Percentiles rank a stretch among this genome's conserved stretches.
Evolutionary conservation across 1,140 invertebrate genomes (phyloP).

Genomic region (Whitmania pigra): DNA sequence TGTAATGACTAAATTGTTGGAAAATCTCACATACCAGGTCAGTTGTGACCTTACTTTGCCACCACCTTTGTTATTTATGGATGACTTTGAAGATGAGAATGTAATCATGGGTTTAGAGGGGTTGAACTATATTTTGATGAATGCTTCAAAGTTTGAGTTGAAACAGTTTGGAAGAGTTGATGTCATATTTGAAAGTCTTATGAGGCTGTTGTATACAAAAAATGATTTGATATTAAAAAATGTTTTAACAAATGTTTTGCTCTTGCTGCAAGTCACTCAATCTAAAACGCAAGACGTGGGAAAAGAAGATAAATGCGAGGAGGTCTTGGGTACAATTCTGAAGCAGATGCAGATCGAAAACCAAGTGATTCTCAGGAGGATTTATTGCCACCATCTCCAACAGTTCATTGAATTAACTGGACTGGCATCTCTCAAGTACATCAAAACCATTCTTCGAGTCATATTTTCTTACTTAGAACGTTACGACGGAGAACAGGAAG

Average conservation of each 20-base stretch:
- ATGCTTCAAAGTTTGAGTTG: not conserved
- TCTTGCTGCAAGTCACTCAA: not conserved
- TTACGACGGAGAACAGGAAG: not conserved
- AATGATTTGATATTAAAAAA: not conserved
- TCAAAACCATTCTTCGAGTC: not conserved
- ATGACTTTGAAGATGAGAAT: conserved; percentile 11
- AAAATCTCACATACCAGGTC: not conserved
- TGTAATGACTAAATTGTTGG: not conserved
- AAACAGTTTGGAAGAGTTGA: conserved; percentile 1
- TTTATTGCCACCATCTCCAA: not conserved
- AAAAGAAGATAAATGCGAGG: not conserved
- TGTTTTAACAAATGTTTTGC: not conserved
- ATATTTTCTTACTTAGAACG: not conserved
- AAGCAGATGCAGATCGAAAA: not conserved
- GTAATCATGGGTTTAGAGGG: not conserved
- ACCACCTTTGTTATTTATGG: conserved; percentile 1
- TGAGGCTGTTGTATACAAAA: not conserved
- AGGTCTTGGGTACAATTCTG: not conserved
- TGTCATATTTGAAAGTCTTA: conserved; percentile 1
- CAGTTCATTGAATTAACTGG: not conserved
- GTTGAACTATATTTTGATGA: not conserved
- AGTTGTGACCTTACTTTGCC: not conserved
- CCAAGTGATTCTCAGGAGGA: not conserved
- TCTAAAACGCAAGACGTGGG: not conserved
- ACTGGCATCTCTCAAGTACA: not conserved